These are phyloP conservation scores for Drosophila sturtevanti DNA, from an alignment of 1,140 invertebrate genomes.

Conservation along the genomic window DNA sequence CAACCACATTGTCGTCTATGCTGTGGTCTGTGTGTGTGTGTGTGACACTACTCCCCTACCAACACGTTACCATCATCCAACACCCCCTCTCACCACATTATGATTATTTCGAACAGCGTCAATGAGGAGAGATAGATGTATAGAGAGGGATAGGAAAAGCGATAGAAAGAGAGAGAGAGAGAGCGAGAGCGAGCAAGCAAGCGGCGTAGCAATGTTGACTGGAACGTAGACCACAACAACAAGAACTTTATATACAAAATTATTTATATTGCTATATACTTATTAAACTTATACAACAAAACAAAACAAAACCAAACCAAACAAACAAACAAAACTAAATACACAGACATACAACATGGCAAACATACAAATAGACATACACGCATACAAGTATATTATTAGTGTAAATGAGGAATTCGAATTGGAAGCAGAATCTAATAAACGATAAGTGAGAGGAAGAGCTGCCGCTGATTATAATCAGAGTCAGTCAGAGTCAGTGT, in stretches of 20 bases:
- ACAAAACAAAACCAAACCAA: constrained; percentile 66
- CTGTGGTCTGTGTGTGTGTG: constrained; percentile 35
- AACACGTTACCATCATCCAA: not conserved
- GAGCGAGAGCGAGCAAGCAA: constrained; percentile 30
- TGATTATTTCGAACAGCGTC: not conserved
- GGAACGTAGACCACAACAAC: constrained; percentile 76
- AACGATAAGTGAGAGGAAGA: constrained; percentile 35
- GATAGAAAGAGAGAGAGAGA: constrained; percentile 28
- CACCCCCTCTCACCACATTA: not conserved
- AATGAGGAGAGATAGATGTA: not conserved
- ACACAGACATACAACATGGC: constrained; percentile 52
- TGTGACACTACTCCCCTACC: constrained; percentile 32
- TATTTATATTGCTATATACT: constrained; percentile 81
- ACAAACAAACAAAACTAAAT: constrained; percentile 36
- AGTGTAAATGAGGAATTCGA: constrained; percentile 72
- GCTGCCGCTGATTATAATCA: constrained; percentile 47
- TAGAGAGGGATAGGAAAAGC: not conserved
- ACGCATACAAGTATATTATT: constrained; percentile 73
- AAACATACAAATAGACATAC: constrained; percentile 43
- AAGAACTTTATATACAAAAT: constrained; percentile 80
- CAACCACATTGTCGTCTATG: constrained; percentile 61
- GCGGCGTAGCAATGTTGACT: constrained; percentile 61
- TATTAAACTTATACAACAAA: constrained; percentile 77
- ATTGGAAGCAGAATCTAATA: constrained; percentile 33
- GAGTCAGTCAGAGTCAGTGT: constrained; percentile 29